Evolutionary conservation across 1,140 invertebrate species (phyloP).

Genomic region (Drosophila orosa): DNA sequence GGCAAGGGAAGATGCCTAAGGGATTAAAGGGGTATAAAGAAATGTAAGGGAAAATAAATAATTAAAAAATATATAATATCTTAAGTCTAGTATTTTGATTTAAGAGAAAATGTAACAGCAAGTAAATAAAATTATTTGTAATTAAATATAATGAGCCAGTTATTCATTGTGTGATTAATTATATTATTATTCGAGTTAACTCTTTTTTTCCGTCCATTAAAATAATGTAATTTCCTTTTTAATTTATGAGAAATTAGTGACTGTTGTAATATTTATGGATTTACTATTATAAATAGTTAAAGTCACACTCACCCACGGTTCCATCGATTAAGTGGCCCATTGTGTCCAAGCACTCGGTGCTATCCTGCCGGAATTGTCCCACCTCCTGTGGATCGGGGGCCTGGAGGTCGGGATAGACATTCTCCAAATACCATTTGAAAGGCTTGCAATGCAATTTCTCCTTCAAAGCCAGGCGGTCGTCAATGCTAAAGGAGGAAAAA

Average conservation of each 20-base stretch:
- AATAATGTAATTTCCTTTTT: too few species aligned
- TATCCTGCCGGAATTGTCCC: slow-evolving; percentile 90
- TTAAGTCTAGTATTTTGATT: neutral
- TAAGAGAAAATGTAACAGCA: too few species aligned
- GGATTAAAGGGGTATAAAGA: neutral
- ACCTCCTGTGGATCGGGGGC: slow-evolving; percentile 87
- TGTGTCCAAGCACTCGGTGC: slow-evolving; percentile 94
- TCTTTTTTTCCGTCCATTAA: too few species aligned
- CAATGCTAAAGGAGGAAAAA: slow-evolving; percentile 87
- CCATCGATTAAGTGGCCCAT: slow-evolving; percentile 95
- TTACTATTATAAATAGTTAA: neutral
- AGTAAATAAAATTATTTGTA: too few species aligned
- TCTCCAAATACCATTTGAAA: slow-evolving; percentile 98
- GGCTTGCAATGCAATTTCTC: slow-evolving; percentile 95
- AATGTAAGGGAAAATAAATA: neutral
- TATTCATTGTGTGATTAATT: too few species aligned
- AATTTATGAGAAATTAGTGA: too few species aligned
- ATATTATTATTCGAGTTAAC: too few species aligned
- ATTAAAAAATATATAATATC: neutral
- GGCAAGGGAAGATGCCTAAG: slow-evolving; percentile 93
- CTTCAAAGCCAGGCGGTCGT: slow-evolving; percentile 92
- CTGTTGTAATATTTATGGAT: neutral
- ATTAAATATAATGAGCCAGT: too few species aligned
- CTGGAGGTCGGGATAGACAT: slow-evolving; percentile 97
- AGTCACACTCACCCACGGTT: slow-evolving; percentile 88